These are phyloP conservation scores for Vespertilio murinus DNA, from an alignment of 2,797 vertebrate species.

Conservation along the genomic window DNA sequence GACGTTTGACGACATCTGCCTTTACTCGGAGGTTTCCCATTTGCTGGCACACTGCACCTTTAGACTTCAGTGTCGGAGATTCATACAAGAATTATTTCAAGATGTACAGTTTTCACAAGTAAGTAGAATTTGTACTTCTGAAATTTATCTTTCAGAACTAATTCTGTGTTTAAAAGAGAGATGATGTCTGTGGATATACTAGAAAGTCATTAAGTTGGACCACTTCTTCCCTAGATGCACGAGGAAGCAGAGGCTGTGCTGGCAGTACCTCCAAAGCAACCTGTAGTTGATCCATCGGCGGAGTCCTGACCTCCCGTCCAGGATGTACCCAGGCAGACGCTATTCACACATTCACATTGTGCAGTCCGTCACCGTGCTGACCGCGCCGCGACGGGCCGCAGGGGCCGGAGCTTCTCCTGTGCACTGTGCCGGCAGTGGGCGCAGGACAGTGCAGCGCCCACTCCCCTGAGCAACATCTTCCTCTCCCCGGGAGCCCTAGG, in stretches of 20 bases:
- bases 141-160: slow-evolving; percentile 1
- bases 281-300: slow-evolving; percentile 84
- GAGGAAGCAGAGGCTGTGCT: slow-evolving; percentile 97
- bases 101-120: slow-evolving; percentile 98
- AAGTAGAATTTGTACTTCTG: slow-evolving; percentile 70
- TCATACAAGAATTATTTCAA: slow-evolving; percentile 99
- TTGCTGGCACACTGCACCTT: slow-evolving; percentile 96
- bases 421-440: slow-evolving; percentile 77
- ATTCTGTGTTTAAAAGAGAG: slow-evolving; percentile 16
- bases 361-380: slow-evolving; percentile 74
- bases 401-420: slow-evolving; percentile 76
- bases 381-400: slow-evolving; percentile 72
- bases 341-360: slow-evolving; percentile 48
- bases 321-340: slow-evolving; percentile 15
- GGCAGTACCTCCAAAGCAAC: slow-evolving; percentile 88
- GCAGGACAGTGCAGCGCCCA: slow-evolving; percentile 79
- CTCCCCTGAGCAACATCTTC: slow-evolving; percentile 73
- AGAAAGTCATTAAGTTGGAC: neutral
- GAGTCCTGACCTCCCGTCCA: slow-evolving; percentile 90
- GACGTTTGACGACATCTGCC: slow-evolving; percentile 98
- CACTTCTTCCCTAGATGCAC: slow-evolving; percentile 90
- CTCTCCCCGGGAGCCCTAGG: slow-evolving; percentile 65
- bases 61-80: slow-evolving; percentile 94
- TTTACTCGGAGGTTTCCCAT: slow-evolving; percentile 98
- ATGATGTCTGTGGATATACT: neutral